A percentile compares a stretch with the other conserved stretches of the same genome.
These are phyloP conservation scores for Onychostoma macrolepis DNA, from an alignment of 2,113 vertebrate genomes.

Conservation along the genomic window DNA sequence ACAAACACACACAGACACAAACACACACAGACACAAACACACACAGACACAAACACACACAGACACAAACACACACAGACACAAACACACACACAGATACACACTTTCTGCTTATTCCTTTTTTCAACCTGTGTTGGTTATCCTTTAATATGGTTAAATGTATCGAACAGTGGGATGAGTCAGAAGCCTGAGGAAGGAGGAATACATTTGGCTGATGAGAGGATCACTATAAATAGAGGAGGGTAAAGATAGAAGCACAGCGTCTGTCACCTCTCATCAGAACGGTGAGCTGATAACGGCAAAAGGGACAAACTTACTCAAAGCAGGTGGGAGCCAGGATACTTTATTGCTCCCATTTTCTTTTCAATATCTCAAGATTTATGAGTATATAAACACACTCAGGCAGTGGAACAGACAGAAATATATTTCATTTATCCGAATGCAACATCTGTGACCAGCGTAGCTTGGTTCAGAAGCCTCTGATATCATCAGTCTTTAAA, in stretches of 20 bases:
- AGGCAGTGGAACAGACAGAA: constrained; percentile 2
- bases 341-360: neutral
- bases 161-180: constrained; percentile 28
- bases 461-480: neutral
- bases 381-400: neutral
- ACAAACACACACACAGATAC: neutral
- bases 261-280: constrained; percentile 32
- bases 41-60: too few relatives aligned
- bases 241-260: constrained; percentile 23
- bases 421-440: constrained; percentile 18
- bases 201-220: constrained; percentile 43
- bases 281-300: constrained; percentile 25
- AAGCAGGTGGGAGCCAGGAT: constrained; percentile 17
- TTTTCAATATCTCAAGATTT: constrained; percentile 12
- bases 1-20: too few relatives aligned
- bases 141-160: constrained; percentile 36
- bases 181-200: constrained; percentile 26
- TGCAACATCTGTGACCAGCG: constrained; percentile 16
- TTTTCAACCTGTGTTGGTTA: neutral
- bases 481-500: constrained; percentile 19
- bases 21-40: too few relatives aligned
- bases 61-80: too few relatives aligned
- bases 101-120: neutral
- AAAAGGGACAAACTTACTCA: neutral
- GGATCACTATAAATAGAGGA: constrained; percentile 43